Evolutionary conservation across 2,113 vertebrate genomes (phyloP).

Genomic region (Tychaedon coryphoeus): DNA sequence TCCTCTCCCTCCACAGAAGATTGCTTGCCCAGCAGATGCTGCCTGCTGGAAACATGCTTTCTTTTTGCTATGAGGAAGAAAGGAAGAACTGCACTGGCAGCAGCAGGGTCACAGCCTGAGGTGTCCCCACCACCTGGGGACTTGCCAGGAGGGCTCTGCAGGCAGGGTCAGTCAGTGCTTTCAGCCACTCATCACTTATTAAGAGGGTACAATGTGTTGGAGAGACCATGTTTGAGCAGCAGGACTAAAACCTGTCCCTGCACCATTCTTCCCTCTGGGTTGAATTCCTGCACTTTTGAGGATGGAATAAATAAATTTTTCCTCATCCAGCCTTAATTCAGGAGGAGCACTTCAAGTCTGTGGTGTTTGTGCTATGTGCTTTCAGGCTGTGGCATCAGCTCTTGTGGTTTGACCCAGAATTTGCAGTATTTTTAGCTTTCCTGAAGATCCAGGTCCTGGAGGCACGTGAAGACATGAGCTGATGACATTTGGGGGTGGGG

Average conservation of each 20-base stretch:
- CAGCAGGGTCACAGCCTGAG: not conserved
- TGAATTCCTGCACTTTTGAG: not conserved
- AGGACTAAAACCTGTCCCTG: not conserved
- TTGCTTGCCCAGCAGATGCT: not conserved
- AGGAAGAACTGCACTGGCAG: not conserved
- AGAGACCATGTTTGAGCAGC: not conserved
- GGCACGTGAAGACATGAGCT: rapidly evolving
- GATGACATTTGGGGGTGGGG: not conserved
- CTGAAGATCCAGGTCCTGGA: not conserved
- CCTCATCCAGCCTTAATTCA: rapidly evolving
- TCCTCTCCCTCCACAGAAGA: not conserved
- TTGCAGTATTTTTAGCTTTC: not conserved
- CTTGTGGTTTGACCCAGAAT: not conserved
- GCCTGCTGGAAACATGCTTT: not conserved
- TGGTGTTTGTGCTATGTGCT: not conserved
- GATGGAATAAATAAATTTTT: not conserved
- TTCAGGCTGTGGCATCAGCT: not conserved
- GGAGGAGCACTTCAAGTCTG: not conserved
- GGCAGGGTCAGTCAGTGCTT: not conserved
- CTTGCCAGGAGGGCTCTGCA: not conserved
- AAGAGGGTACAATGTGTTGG: not conserved
- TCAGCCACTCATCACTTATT: not conserved
- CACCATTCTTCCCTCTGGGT: not conserved
- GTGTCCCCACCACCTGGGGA: not conserved
- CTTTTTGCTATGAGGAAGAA: not conserved